Percentiles rank a stretch among this genome's conserved stretches.
Conservation (phyloP, 2,888 invertebrate genomes). For the Subacronicta megacephala region DNA sequence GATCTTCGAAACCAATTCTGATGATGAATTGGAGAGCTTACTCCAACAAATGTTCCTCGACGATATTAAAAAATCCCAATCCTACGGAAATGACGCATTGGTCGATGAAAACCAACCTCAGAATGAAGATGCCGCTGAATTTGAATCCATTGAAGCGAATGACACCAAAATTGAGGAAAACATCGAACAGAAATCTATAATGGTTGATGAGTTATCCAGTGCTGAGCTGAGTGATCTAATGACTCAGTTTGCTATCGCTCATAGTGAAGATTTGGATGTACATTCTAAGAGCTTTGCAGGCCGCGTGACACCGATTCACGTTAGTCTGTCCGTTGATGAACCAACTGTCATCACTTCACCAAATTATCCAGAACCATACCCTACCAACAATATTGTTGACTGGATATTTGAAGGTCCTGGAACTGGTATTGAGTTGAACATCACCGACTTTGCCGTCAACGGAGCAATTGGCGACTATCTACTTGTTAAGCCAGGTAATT, state of each 20-base stretch:
- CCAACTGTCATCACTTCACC: constrained; percentile 72
- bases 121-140: constrained; percentile 43
- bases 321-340: constrained; percentile 66
- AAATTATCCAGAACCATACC: constrained; percentile 72
- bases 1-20: constrained; percentile 21
- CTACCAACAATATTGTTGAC: constrained; percentile 71
- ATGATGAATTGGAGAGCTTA: constrained; percentile 28
- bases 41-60: constrained; percentile 28
- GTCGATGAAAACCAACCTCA: constrained; percentile 46
- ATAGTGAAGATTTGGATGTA: constrained; percentile 62
- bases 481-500: constrained; percentile 81
- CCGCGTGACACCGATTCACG: constrained; percentile 60
- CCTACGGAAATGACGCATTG: constrained; percentile 67
- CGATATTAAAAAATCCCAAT: constrained; percentile 26
- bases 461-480: constrained; percentile 78
- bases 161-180: constrained; percentile 14
- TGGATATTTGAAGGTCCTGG: constrained; percentile 81
- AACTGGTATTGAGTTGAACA: constrained; percentile 80
- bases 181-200: constrained; percentile 24
- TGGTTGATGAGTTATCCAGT: constrained; percentile 62
- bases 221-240: constrained; percentile 65
- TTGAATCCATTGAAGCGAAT: constrained; percentile 29
- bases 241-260: constrained; percentile 61
- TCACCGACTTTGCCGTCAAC: constrained; percentile 77
- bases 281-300: constrained; percentile 57